Base-by-base conservation (phyloP, 2,888 invertebrate species). In the Eulithis prunata region DNA sequence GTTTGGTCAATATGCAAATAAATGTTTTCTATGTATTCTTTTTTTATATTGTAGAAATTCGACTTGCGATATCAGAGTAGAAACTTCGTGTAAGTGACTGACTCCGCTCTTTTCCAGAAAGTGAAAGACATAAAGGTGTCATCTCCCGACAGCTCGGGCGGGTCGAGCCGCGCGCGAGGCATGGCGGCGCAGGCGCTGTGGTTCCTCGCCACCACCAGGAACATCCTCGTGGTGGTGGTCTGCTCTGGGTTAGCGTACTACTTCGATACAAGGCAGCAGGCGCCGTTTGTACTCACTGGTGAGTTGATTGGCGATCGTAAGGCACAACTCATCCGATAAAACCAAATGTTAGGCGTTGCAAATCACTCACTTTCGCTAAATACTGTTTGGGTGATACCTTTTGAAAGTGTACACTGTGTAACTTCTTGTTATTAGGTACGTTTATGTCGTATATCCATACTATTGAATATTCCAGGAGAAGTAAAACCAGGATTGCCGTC, bases 181-280 rank as follows among this genome's bases (percentile, higher is more conserved):
- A 70, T 87, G 8, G 69, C 94, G 14, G 87, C 94, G 47, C 95
- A 95, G 78, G 83, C 93, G 53, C 90, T 96, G 57, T 96, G 96
- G 96, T 93, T 96, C 78, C 89, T 96, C 56, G 95, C 96, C 65
- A 96, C 96, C 36, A 95, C 96, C 0, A 90, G 97, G 69, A 97
- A 97, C 88, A 97, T 97, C 72, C 90, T 96, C 51, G 95, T 97
- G 36, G 97, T 97, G 65, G 93, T 97, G 28, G 87, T 95, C 14
- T 96, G 96, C 80, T 95, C 95, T 0, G 90, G 94, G 6, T 87
- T 96, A 59, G 95, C 95, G 0, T 96, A 95, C 87, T 89, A 94
- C 76, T 94, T 95, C 82, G 95, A 95, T 81, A 87, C 91, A 51
- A 91, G 94, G 79, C 88, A 94, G 43, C 88, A 94, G 70, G 90